Evolutionary conservation across 2,113 vertebrate species (phyloP).

Genomic region (Bufo bufo): DNA sequence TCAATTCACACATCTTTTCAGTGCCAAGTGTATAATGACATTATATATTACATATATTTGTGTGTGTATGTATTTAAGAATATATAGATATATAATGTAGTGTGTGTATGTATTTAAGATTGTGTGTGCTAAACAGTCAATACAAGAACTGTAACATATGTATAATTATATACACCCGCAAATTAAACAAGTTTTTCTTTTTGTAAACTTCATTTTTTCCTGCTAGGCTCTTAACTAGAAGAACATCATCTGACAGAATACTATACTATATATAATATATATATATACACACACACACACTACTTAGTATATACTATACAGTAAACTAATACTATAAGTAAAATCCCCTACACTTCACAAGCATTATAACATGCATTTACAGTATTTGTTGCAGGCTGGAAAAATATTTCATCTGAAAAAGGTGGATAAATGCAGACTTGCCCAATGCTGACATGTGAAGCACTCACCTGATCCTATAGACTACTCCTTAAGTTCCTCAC

Average conservation of each 20-base stretch:
- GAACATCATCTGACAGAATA: background rate
- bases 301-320: too few relatives aligned
- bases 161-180: background rate
- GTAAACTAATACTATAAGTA: too few relatives aligned
- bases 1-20: background rate
- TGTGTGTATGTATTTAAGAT: background rate
- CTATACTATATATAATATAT: background rate
- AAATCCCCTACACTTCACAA: background rate
- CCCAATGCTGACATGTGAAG: background rate
- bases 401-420: background rate
- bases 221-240: background rate
- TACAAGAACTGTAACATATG: background rate
- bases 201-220: background rate
- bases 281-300: too few relatives aligned
- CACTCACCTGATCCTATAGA: constrained; percentile 15
- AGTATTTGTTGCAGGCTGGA: background rate
- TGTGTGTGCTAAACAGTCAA: too few relatives aligned
- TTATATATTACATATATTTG: too few relatives aligned
- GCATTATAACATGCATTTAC: background rate
- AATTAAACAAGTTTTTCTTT: background rate
- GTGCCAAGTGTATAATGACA: background rate
- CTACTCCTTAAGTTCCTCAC: background rate
- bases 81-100: background rate
- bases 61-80: background rate
- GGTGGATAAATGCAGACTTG: background rate